phyloP scores from a whole-genome alignment of 2,113 vertebrate species.

The Dicrurus megarhynchus region DNA sequence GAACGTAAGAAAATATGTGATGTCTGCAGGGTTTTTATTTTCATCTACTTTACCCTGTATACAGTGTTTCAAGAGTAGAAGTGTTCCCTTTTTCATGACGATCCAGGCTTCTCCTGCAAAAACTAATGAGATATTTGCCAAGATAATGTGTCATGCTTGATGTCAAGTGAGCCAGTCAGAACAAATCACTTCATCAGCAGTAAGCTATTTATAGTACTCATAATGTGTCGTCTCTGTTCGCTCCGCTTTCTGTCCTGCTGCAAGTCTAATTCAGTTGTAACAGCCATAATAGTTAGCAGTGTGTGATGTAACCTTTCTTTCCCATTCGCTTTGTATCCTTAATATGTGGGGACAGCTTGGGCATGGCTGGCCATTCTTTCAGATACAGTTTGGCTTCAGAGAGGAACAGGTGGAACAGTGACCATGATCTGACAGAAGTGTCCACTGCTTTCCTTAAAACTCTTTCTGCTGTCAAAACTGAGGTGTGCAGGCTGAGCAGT shows the following conservation, averaged over 20 bases:
- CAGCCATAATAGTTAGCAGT: neutral
- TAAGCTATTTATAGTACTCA: neutral
- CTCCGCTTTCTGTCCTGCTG: neutral
- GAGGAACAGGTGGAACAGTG: neutral
- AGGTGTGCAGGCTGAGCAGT: neutral
- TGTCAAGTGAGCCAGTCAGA: neutral
- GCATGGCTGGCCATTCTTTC: neutral
- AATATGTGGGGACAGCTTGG: neutral
- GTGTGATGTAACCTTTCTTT: neutral
- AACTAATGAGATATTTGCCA: neutral
- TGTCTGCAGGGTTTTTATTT: neutral
- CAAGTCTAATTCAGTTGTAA: neutral
- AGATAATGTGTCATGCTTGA: neutral
- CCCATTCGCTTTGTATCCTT: neutral
- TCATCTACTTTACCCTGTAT: neutral
- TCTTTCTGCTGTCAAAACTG: neutral
- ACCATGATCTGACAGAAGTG: neutral
- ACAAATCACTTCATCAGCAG: neutral
- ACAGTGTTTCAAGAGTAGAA: neutral
- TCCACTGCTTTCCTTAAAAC: neutral
- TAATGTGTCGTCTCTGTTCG: neutral
- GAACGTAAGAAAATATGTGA: neutral
- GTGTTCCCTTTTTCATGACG: neutral
- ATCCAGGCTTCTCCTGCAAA: neutral
- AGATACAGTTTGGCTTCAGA: neutral